phyloP scores from a whole-genome alignment of 2,113 vertebrate genomes.

The Synchiropus splendidus region DNA sequence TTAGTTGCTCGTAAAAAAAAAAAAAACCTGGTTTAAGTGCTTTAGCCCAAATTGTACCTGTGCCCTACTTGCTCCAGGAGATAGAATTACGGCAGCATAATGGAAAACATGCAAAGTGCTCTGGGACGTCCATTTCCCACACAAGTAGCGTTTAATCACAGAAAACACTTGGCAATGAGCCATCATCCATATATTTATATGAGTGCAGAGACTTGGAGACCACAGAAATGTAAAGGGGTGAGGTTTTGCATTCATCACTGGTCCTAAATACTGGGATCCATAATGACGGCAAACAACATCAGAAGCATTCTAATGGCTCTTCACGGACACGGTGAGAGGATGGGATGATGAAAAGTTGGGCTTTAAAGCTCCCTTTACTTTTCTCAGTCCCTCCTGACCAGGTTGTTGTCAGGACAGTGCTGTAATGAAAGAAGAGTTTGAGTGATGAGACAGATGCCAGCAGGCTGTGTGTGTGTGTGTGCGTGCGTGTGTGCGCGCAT shows the following conservation, averaged over 20 bases:
- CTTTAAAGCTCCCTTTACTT: conserved; percentile 27
- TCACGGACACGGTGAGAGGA: conserved; percentile 44
- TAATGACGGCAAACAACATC: too few relatives aligned
- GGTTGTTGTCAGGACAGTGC: conserved; percentile 10
- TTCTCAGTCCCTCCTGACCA: conserved; percentile 6
- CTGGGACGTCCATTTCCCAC: conserved; percentile 61
- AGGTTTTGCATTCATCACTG: background rate
- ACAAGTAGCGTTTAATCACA: conserved; percentile 63
- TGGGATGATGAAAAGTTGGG: conserved; percentile 20
- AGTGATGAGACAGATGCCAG: conserved; percentile 13
- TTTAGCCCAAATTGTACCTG: conserved; percentile 32
- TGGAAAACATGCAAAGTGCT: conserved; percentile 62
- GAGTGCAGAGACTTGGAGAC: conserved; percentile 27
- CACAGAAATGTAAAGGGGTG: background rate
- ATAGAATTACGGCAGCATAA: conserved; percentile 52
- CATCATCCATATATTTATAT: conserved; percentile 29
- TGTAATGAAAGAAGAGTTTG: conserved; percentile 21
- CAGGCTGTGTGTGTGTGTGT: conserved; percentile 11
- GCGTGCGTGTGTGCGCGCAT: conserved; percentile 5
- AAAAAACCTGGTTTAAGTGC: too few relatives aligned
- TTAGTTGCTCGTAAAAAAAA: conserved; percentile 34
- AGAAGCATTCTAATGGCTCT: conserved; percentile 34
- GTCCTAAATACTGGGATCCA: too few relatives aligned
- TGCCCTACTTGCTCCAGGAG: conserved; percentile 11
- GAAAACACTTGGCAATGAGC: conserved; percentile 39